phyloP scores from a whole-genome alignment of 2,888 invertebrate genomes.

The Mimumesa dahlbomi region DNA sequence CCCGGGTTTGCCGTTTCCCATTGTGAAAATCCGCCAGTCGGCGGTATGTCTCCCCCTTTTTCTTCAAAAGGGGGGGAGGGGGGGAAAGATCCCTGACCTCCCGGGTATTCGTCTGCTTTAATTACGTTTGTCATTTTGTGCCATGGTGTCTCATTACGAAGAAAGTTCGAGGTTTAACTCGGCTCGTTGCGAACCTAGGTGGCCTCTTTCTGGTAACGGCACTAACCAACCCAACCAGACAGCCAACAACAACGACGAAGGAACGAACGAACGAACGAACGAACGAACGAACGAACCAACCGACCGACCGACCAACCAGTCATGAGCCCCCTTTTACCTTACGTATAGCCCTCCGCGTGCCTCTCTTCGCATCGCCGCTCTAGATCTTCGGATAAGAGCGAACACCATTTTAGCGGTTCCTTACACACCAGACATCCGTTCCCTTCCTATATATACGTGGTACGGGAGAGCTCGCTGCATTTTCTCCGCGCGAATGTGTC shows the following conservation, averaged over 20 bases:
- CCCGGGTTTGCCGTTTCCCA: conserved; percentile 49
- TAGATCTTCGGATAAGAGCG: conserved; percentile 80
- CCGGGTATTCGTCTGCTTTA: conserved; percentile 69
- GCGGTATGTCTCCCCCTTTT: conserved; percentile 43
- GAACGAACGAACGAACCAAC: conserved; percentile 43
- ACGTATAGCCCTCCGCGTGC: conserved; percentile 78
- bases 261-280: conserved; percentile 44
- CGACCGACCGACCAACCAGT: conserved; percentile 67
- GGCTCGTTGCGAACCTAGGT: conserved; percentile 73
- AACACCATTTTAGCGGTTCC: conserved; percentile 81
- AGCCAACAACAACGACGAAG: conserved; percentile 53
- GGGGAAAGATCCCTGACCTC: conserved; percentile 69
- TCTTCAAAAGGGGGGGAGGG: too few relatives aligned
- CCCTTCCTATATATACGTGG: conserved; percentile 69
- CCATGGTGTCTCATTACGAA: conserved; percentile 75
- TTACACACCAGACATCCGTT: conserved; percentile 81
- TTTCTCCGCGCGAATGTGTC: conserved; percentile 64
- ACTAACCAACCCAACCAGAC: conserved; percentile 70
- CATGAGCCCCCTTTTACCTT: conserved; percentile 74
- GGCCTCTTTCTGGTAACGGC: conserved; percentile 79
- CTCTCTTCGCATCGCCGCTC: conserved; percentile 80
- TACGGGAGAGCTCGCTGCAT: conserved; percentile 58
- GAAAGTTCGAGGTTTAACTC: conserved; percentile 73
- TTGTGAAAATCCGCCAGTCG: conserved; percentile 56
- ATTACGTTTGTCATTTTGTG: conserved; percentile 77